phyloP scores from a whole-genome alignment of 2,113 vertebrate genomes.

The Pteruthius melanotis region DNA sequence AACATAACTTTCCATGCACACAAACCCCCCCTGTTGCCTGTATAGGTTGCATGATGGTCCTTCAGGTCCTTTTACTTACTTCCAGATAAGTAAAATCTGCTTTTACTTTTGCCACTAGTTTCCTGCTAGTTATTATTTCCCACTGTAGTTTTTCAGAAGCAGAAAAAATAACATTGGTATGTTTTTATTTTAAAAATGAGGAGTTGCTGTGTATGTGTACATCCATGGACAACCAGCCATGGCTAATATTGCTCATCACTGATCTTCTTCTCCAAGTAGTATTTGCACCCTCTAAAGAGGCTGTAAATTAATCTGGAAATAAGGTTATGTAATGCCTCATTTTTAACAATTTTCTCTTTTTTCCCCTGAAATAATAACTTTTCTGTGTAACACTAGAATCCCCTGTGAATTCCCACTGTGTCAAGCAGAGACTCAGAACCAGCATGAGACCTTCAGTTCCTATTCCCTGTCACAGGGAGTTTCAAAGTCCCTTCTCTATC shows the following conservation, averaged over 20 bases:
- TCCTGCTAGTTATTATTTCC: background rate
- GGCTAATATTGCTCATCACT: background rate
- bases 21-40: accelerated
- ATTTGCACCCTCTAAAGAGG: background rate
- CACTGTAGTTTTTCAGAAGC: background rate
- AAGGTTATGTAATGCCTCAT: background rate
- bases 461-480: background rate
- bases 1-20: background rate
- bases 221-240: background rate
- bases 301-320: background rate
- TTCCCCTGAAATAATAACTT: background rate
- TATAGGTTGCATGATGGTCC: no score
- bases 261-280: background rate
- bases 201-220: background rate
- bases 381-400: background rate
- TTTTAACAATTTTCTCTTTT: background rate
- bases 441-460: background rate
- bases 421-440: background rate
- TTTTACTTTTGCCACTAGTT: background rate
- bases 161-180: background rate
- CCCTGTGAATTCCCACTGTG: background rate
- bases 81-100: background rate
- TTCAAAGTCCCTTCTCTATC: background rate
- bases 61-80: no score
- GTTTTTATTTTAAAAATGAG: background rate